These are phyloP conservation scores for Eira barbara DNA, from an alignment of 2,113 vertebrate species.

Conservation along the genomic window DNA sequence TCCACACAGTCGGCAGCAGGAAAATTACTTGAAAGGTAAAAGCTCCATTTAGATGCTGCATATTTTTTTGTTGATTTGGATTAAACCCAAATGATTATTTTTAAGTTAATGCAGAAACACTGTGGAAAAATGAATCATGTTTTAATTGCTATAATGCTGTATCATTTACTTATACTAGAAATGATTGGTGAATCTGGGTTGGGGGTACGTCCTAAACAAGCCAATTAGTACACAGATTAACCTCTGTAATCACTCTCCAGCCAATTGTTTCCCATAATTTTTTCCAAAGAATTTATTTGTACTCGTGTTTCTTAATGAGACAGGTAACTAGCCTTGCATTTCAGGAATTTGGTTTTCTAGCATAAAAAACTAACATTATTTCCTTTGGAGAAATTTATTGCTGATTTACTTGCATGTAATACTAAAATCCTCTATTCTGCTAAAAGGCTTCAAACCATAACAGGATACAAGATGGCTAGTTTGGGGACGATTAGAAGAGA, in stretches of 20 bases:
- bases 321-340: constrained; percentile 75
- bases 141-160: constrained; percentile 77
- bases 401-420: constrained; percentile 71
- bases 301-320: constrained; percentile 79
- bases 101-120: constrained; percentile 69
- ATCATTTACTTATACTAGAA: constrained; percentile 75
- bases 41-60: constrained; percentile 64
- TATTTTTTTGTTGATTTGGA: constrained; percentile 73
- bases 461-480: neutral
- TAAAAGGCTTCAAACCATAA: constrained; percentile 36
- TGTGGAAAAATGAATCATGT: constrained; percentile 75
- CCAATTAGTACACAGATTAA: constrained; percentile 73
- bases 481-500: neutral
- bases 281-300: constrained; percentile 63
- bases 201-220: constrained; percentile 72
- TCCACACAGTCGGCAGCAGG: neutral
- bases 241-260: constrained; percentile 75
- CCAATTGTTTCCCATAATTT: constrained; percentile 73
- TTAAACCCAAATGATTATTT: constrained; percentile 79
- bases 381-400: constrained; percentile 64
- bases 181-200: constrained; percentile 76
- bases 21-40: constrained; percentile 70
- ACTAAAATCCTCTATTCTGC: constrained; percentile 66
- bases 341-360: constrained; percentile 70
- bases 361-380: constrained; percentile 70